Conservation (phyloP, 1,140 invertebrate genomes). For the Rhynchophorus ferrugineus region DNA sequence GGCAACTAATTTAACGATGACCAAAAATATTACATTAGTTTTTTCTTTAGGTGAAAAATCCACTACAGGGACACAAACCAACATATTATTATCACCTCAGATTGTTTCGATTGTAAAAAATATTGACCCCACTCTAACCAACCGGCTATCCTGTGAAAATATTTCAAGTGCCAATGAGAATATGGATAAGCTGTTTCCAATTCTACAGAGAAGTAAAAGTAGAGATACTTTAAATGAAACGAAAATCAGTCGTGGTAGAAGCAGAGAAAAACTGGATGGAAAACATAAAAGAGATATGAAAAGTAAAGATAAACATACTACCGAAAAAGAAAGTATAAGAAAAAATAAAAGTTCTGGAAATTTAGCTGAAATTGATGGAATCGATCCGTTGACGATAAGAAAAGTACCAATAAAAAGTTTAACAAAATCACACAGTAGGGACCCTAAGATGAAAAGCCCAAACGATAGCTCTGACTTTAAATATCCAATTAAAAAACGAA, state of each 20-base stretch:
- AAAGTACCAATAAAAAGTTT: neutral
- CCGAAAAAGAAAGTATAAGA: neutral
- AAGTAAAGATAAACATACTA: neutral
- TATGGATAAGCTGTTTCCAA: slow-evolving; percentile 19
- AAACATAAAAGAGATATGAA: neutral
- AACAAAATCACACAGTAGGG: neutral
- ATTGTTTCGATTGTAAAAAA: slow-evolving; percentile 11
- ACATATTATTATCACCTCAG: slow-evolving; percentile 17
- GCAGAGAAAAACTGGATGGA: neutral
- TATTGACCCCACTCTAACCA: slow-evolving; percentile 9
- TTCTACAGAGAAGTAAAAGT: slow-evolving; percentile 10
- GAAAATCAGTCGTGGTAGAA: neutral
- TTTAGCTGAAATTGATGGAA: neutral
- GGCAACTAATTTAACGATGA: neutral
- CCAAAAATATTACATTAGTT: neutral
- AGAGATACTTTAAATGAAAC: slow-evolving; percentile 4
- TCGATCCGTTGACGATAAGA: no score
- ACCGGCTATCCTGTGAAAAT: slow-evolving; percentile 9
- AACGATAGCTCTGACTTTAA: no score
- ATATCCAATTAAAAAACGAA: slow-evolving; percentile 21
- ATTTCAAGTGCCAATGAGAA: neutral
- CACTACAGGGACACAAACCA: slow-evolving; percentile 11
- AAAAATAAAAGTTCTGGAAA: neutral
- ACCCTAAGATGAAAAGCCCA: no score
- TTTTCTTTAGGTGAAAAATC: slow-evolving; percentile 16